phyloP scores from a whole-genome alignment of 2,888 invertebrate genomes.

The Mantis religiosa region DNA sequence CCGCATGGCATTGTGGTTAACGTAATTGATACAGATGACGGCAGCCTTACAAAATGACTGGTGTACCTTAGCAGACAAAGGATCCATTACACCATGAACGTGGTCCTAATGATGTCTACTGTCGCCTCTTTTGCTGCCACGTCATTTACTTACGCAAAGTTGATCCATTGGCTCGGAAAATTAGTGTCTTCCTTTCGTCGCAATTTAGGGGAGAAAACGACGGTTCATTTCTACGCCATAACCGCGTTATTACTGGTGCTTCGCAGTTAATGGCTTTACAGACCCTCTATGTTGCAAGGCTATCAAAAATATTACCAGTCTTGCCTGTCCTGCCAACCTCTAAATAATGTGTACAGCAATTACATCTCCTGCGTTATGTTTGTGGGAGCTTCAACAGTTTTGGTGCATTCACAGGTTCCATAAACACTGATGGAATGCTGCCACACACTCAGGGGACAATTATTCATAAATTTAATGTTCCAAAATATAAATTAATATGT shows the following conservation, averaged over 20 bases:
- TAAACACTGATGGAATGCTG: too few relatives aligned
- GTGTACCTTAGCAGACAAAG: not conserved
- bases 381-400: too few relatives aligned
- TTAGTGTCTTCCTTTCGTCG: not conserved
- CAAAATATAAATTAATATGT: too few relatives aligned
- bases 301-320: not conserved
- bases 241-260: not conserved
- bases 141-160: not conserved
- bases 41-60: not conserved
- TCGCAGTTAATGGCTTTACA: not conserved
- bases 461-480: too few relatives aligned
- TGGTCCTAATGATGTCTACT: not conserved
- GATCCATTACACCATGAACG: not conserved
- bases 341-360: not conserved
- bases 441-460: too few relatives aligned
- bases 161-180: not conserved
- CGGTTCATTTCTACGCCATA: not conserved
- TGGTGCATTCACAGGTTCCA: too few relatives aligned
- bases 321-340: not conserved
- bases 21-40: not conserved
- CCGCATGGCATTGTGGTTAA: not conserved
- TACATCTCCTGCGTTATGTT: not conserved
- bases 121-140: not conserved
- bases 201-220: not conserved
- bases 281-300: not conserved